Conservation (phyloP, 2,113 vertebrate genomes). For the Buteo buteo region DNA sequence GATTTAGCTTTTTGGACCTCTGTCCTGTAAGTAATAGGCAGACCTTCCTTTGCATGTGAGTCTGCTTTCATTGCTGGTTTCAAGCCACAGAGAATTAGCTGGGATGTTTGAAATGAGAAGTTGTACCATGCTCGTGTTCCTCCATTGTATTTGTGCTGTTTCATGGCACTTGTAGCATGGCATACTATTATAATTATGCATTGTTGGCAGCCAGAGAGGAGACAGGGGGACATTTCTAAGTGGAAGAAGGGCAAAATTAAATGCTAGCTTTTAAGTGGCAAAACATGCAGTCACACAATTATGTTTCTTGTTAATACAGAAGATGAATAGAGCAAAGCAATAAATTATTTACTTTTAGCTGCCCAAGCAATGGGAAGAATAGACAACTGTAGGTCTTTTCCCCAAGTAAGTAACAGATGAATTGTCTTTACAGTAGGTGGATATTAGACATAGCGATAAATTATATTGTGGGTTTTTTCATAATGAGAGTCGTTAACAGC, state of each 20-base stretch:
- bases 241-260: neutral
- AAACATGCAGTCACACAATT: neutral
- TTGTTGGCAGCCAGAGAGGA: neutral
- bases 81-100: neutral
- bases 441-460: neutral
- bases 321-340: neutral
- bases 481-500: neutral
- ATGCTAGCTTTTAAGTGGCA: neutral
- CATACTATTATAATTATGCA: neutral
- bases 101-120: neutral
- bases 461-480: neutral
- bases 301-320: neutral
- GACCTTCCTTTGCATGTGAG: constrained; percentile 37
- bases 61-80: constrained; percentile 34
- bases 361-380: neutral
- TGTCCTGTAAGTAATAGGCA: neutral
- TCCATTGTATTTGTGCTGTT: neutral
- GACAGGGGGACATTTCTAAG: neutral
- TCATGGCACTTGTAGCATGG: neutral
- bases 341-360: neutral
- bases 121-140: neutral
- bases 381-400: neutral
- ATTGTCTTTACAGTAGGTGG: neutral
- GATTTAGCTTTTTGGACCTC: constrained; percentile 63
- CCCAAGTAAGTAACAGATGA: neutral